phyloP scores from a whole-genome alignment of 92 coral and sea anemone species.

The Parazoanthus swiftii region DNA sequence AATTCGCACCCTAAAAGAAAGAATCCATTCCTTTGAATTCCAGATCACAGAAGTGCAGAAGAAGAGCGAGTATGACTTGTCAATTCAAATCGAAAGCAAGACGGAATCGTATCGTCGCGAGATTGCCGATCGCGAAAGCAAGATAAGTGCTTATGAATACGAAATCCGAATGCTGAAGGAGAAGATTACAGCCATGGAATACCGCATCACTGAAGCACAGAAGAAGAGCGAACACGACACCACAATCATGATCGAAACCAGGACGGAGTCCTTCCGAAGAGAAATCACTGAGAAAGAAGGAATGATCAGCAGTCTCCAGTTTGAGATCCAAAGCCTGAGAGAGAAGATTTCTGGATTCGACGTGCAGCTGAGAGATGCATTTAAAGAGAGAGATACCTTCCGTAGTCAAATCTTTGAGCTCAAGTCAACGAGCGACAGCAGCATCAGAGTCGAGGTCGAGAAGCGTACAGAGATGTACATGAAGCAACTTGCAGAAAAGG shows the following conservation, averaged over 20 bases:
- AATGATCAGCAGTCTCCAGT: conserved; percentile 9
- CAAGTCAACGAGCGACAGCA: conserved; percentile 39
- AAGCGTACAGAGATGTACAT: conserved; percentile 42
- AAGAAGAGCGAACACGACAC: conserved; percentile 43
- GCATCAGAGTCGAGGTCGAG: conserved; percentile 34
- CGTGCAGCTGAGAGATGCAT: conserved; percentile 18
- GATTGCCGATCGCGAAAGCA: conserved; percentile 36
- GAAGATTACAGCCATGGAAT: conserved; percentile 17
- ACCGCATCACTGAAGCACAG: conserved; percentile 25
- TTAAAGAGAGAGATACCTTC: conserved; percentile 42
- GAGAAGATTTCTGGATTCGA: conserved; percentile 9
- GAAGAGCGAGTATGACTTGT: conserved; percentile 42
- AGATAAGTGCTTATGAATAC: conserved; percentile 33
- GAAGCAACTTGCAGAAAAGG: conserved; percentile 39
- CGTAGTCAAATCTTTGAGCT: too few species aligned
- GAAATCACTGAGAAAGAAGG: conserved; percentile 32
- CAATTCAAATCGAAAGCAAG: conserved; percentile 42
- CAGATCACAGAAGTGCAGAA: too few species aligned
- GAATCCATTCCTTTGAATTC: not conserved
- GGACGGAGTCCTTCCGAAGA: conserved; percentile 34
- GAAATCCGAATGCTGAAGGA: conserved; percentile 38
- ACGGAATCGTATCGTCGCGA: conserved; percentile 24
- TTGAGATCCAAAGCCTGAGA: conserved; percentile 23
- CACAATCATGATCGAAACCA: conserved; percentile 21
- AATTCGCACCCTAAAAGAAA: not conserved